A percentile compares a stretch with the other conserved stretches of the same genome.
Evolutionary conservation across 2,888 invertebrate species (phyloP).

Genomic region (Uloborus plumipes): DNA sequence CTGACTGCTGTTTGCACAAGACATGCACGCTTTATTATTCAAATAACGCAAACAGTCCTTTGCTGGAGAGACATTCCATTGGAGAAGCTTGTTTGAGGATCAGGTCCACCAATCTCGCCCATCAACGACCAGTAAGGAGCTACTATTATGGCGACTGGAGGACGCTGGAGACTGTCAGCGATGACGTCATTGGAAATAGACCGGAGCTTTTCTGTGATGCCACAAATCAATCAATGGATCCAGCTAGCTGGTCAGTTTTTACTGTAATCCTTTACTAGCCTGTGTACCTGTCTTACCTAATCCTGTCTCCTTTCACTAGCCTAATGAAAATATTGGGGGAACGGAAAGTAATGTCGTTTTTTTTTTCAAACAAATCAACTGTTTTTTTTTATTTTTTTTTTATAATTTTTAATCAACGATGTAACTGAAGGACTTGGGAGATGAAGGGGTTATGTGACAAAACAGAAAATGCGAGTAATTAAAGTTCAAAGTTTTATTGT

Average conservation of each 20-base stretch:
- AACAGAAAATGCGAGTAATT: too few species aligned
- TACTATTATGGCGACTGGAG: constrained; percentile 49
- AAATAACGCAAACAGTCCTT: background rate
- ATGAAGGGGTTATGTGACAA: too few species aligned
- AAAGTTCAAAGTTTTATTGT: too few species aligned
- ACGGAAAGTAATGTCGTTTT: too few species aligned
- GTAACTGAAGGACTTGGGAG: too few species aligned
- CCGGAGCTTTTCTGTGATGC: constrained; percentile 36
- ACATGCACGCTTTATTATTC: constrained; percentile 23
- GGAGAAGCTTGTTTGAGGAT: constrained; percentile 31
- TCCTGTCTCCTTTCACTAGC: too few species aligned
- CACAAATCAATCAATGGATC: constrained; percentile 12
- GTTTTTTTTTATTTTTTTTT: too few species aligned
- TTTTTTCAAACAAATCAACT: too few species aligned
- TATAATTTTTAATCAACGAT: too few species aligned
- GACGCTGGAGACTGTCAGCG: constrained; percentile 9
- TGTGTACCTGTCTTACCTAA: too few species aligned
- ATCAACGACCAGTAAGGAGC: constrained; percentile 13
- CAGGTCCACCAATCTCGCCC: background rate
- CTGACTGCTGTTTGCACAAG: constrained; percentile 44
- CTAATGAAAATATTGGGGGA: too few species aligned
- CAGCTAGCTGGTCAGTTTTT: constrained; percentile 29
- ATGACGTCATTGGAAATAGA: constrained; percentile 21
- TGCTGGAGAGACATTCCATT: constrained; percentile 11
- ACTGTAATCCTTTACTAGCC: background rate